Evolutionary conservation across 2,888 invertebrate genomes (phyloP).

Genomic region (Hoplodrina blanda): DNA sequence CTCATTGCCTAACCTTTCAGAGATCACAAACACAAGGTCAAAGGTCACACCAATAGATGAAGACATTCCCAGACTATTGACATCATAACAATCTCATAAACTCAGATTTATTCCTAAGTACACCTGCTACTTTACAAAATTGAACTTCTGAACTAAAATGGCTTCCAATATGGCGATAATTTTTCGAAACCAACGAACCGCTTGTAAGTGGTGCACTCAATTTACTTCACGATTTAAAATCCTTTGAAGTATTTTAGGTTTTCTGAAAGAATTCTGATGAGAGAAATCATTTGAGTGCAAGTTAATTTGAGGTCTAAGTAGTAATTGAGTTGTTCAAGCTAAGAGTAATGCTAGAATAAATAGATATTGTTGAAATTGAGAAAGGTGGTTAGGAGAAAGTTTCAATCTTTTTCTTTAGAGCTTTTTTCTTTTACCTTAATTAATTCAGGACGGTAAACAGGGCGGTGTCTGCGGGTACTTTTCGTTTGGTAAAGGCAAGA

Average conservation of each 20-base stretch:
- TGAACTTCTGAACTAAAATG: slow-evolving; percentile 25
- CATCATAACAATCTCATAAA: slow-evolving; percentile 29
- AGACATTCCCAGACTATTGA: slow-evolving; percentile 13
- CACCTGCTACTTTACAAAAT: slow-evolving; percentile 51
- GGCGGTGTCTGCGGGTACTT: no score
- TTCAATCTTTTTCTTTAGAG: no score
- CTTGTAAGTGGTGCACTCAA: slow-evolving; percentile 35
- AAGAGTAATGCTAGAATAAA: slow-evolving; percentile 5
- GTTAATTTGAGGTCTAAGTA: slow-evolving; percentile 30
- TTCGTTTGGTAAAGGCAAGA: no score
- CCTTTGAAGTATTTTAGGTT: slow-evolving; percentile 37
- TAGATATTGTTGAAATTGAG: slow-evolving; percentile 11
- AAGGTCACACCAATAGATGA: slow-evolving; percentile 7
- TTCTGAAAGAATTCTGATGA: slow-evolving; percentile 19
- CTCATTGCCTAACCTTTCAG: background rate
- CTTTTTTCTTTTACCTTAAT: no score
- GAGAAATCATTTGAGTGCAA: slow-evolving; percentile 33
- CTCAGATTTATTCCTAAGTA: slow-evolving; percentile 25
- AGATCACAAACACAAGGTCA: slow-evolving; percentile 17
- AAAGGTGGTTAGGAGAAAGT: slow-evolving; percentile 3
- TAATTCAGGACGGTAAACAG: no score
- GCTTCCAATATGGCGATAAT: slow-evolving; percentile 38
- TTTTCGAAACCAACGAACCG: slow-evolving; percentile 46
- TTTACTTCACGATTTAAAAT: slow-evolving; percentile 28
- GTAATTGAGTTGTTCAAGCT: slow-evolving; percentile 16